Conservation (phyloP, 2,113 vertebrate genomes). For the Amblyopsis rosae region DNA sequence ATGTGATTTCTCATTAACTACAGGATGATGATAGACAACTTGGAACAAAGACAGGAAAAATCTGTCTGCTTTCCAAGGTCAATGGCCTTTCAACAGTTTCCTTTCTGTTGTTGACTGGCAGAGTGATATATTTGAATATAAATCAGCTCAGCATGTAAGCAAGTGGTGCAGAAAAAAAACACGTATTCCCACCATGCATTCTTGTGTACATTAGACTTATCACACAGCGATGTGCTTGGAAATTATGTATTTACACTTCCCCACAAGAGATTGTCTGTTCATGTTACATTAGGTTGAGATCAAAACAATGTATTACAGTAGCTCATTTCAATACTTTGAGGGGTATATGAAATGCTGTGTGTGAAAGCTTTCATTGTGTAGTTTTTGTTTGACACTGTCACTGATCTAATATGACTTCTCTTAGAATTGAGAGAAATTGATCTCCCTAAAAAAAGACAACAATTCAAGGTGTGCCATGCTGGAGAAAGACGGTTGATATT, state of each 20-base stretch:
- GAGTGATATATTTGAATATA: conserved; percentile 47
- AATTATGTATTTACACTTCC: conserved; percentile 16
- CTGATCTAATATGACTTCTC: no score
- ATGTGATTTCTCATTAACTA: conserved; percentile 34
- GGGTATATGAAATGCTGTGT: no score
- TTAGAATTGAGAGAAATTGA: no score
- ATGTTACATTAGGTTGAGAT: no score
- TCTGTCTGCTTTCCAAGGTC: conserved; percentile 53
- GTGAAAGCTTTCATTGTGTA: no score
- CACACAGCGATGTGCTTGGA: background rate
- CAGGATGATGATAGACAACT: conserved; percentile 37
- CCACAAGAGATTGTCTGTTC: background rate
- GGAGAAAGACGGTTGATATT: no score
- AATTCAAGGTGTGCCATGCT: no score
- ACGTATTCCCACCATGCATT: background rate
- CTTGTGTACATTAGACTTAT: conserved; percentile 5
- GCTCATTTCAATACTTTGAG: no score
- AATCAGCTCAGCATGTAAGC: conserved; percentile 41
- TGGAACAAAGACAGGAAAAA: conserved; percentile 75
- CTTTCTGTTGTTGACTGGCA: conserved; percentile 2
- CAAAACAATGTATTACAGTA: no score
- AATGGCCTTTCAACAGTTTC: conserved; percentile 47
- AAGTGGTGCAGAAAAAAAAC: conserved; percentile 24
- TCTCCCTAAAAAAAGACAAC: no score
- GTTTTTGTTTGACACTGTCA: no score